Evolutionary conservation across 2,888 invertebrate genomes (phyloP).

Genomic region (Helicoverpa assulta): DNA sequence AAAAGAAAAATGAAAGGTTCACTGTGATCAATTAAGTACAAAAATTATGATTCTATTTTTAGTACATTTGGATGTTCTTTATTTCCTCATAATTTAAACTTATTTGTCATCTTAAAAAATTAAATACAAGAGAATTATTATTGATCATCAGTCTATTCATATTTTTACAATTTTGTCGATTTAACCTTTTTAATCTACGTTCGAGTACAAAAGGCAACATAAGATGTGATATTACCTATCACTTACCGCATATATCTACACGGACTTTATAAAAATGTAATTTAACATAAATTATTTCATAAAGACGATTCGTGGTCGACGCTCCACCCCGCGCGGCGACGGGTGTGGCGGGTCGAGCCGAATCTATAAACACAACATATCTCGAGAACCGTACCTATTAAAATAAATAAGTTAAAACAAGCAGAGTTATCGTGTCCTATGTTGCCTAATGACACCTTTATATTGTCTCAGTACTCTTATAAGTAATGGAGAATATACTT

Average conservation of each 20-base stretch:
- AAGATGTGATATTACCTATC: conserved; percentile 79
- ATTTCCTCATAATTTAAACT: conserved; percentile 86
- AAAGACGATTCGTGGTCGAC: conserved; percentile 69
- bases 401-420: conserved; percentile 89
- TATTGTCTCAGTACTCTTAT: conserved; percentile 88
- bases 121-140: conserved; percentile 89
- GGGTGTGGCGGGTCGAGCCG: conserved; percentile 67
- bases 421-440: conserved; percentile 79
- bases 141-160: conserved; percentile 90
- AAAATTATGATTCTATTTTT: conserved; percentile 78
- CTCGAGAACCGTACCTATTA: conserved; percentile 74
- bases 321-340: conserved; percentile 62
- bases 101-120: conserved; percentile 90
- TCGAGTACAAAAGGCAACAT: conserved; percentile 86
- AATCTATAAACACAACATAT: conserved; percentile 68
- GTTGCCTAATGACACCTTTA: conserved; percentile 83
- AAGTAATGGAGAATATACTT: conserved; percentile 89
- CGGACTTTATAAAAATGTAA: conserved; percentile 78
- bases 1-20: conserved; percentile 89
- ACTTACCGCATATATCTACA: conserved; percentile 84
- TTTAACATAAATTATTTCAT: conserved; percentile 84
- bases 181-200: conserved; percentile 84
- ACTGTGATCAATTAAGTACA: conserved; percentile 88
- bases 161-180: conserved; percentile 90
- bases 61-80: conserved; percentile 74